Conservation (phyloP, 2,888 invertebrate genomes). For the Hetaerina titia region DNA sequence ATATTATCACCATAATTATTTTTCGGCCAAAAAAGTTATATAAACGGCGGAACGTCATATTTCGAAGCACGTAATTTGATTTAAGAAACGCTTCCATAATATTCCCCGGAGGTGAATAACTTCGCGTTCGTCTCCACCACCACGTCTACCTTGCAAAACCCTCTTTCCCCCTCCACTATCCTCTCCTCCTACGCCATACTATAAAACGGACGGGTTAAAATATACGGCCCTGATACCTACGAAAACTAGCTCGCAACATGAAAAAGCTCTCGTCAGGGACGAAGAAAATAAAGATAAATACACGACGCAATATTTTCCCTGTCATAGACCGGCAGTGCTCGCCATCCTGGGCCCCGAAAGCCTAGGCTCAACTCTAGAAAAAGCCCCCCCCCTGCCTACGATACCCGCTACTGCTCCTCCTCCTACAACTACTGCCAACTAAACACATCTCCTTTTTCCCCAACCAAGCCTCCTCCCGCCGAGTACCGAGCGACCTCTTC, state of each 20-base stretch:
- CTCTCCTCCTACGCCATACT: neutral
- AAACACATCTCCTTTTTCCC: neutral
- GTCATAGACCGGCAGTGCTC: conserved; percentile 54
- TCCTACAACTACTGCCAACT: neutral
- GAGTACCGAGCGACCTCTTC: neutral
- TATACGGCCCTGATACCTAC: conserved; percentile 65
- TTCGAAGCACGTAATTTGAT: conserved; percentile 61
- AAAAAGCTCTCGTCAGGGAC: conserved; percentile 62
- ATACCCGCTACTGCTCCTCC: neutral
- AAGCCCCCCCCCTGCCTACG: neutral
- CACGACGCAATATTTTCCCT: conserved; percentile 64
- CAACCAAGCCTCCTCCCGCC: neutral
- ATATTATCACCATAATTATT: conserved; percentile 14
- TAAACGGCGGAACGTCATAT: conserved; percentile 33
- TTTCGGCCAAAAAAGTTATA: neutral
- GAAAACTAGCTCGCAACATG: conserved; percentile 67
- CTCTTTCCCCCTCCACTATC: neutral
- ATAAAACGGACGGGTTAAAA: conserved; percentile 66
- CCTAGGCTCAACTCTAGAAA: conserved; percentile 51
- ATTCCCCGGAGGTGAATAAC: conserved; percentile 62
- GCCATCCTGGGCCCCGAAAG: conserved; percentile 40
- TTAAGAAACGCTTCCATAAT: conserved; percentile 65
- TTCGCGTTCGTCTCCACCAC: conserved; percentile 42
- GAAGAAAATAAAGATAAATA: conserved; percentile 65
- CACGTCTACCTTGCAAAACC: neutral